phyloP scores from a whole-genome alignment of 35 echinoderm and acorn worm genomes.

The Heliocidaris tuberculata region DNA sequence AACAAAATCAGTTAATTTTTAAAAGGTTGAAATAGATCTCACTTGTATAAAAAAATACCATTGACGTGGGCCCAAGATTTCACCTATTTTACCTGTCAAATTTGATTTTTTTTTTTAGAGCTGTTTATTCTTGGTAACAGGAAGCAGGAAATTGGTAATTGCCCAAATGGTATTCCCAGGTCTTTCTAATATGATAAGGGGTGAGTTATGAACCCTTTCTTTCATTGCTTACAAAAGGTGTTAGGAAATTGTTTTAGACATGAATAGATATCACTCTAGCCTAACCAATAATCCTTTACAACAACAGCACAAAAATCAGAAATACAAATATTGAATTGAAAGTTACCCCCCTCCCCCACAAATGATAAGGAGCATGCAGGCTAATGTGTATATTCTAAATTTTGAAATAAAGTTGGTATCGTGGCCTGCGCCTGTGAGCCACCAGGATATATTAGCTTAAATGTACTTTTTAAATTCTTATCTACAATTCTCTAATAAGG shows the following conservation, averaged over 20 bases:
- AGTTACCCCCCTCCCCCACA: not conserved
- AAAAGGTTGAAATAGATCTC: no score
- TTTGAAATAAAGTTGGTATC: no score
- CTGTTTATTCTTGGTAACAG: not conserved
- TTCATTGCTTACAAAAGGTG: not conserved
- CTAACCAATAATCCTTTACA: not conserved
- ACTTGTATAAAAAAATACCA: not conserved
- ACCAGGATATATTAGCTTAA: no score
- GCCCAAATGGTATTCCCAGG: conserved; percentile 4
- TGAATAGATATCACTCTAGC: not conserved
- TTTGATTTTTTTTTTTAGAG: not conserved
- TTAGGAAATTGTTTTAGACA: not conserved
- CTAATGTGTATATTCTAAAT: not conserved
- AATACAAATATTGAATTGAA: not conserved
- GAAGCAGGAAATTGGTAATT: conserved; percentile 42
- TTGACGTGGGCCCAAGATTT: not conserved
- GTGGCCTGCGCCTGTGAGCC: no score
- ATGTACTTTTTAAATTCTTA: no score
- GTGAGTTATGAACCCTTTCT: not conserved
- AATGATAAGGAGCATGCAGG: not conserved
- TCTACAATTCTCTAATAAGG: no score
- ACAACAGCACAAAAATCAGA: not conserved
- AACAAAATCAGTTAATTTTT: no score
- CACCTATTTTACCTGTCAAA: not conserved
- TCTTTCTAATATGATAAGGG: not conserved